A percentile compares a stretch with the other conserved stretches of the same genome.
phyloP scores from a whole-genome alignment of 2,888 invertebrate genomes.

The Tanytarsus gracilentus region DNA sequence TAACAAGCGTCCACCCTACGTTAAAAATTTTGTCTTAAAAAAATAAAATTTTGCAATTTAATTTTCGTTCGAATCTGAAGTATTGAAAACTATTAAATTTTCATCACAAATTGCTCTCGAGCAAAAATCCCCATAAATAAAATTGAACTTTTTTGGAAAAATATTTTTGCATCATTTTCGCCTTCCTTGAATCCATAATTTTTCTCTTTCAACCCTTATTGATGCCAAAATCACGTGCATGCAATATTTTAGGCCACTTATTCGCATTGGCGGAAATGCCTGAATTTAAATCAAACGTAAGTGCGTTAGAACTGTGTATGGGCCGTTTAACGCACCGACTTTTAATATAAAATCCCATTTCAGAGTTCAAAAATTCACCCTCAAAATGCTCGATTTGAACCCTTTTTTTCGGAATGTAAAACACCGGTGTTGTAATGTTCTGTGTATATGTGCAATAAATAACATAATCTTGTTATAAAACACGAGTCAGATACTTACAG shows the following conservation, averaged over 20 bases:
- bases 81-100: too few relatives aligned
- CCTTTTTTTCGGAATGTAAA: too few relatives aligned
- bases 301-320: neutral
- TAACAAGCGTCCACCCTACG: too few relatives aligned
- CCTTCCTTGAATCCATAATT: too few relatives aligned
- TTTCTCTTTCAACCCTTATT: constrained; percentile 15
- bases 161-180: neutral
- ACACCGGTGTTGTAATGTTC: too few relatives aligned
- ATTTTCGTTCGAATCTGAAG: too few relatives aligned
- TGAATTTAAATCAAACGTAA: constrained; percentile 24
- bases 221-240: constrained; percentile 28
- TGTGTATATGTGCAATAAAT: too few relatives aligned
- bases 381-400: neutral
- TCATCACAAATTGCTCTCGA: neutral
- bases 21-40: too few relatives aligned
- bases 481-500: too few relatives aligned
- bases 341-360: constrained; percentile 24
- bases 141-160: neutral
- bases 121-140: neutral
- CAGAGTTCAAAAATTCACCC: too few relatives aligned
- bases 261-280: neutral
- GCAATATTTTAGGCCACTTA: constrained; percentile 17
- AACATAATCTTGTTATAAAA: too few relatives aligned
- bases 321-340: constrained; percentile 16
- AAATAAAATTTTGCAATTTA: too few relatives aligned